Percentiles rank a stretch among this genome's conserved stretches.
These are phyloP conservation scores for Anniella stebbinsi DNA, from an alignment of 2,797 vertebrate species.

Conservation along the genomic window DNA sequence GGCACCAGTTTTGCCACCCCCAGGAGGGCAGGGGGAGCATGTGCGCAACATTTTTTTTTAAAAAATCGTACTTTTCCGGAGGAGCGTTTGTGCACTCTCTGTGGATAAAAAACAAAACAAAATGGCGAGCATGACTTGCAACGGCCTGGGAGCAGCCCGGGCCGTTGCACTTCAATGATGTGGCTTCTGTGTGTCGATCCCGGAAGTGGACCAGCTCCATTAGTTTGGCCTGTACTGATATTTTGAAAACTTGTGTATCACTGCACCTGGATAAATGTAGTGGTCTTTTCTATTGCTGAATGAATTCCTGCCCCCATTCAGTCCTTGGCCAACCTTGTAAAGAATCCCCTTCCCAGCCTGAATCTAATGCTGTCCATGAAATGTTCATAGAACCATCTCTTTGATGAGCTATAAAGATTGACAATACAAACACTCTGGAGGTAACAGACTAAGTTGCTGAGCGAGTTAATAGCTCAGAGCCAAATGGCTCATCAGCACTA, in stretches of 20 bases:
- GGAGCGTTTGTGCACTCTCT: too few relatives aligned
- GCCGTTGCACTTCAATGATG: too few relatives aligned
- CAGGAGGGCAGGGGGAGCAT: too few relatives aligned
- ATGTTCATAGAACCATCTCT: conserved; percentile 6
- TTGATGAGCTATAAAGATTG: conserved; percentile 13
- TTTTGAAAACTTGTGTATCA: neutral
- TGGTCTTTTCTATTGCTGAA: neutral
- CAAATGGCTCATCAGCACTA: conserved; percentile 3
- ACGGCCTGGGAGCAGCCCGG: too few relatives aligned
- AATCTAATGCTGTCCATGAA: neutral
- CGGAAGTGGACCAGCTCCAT: neutral
- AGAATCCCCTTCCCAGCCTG: neutral
- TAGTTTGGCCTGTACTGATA: neutral
- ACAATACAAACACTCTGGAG: neutral
- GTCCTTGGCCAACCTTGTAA: neutral
- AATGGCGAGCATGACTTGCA: too few relatives aligned
- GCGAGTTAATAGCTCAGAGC: conserved; percentile 8
- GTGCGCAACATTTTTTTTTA: too few relatives aligned
- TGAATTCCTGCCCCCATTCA: neutral
- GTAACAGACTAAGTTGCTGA: neutral
- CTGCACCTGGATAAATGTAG: neutral
- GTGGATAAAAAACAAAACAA: too few relatives aligned
- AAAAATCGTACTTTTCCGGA: too few relatives aligned
- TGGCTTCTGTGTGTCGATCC: too few relatives aligned
- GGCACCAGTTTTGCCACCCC: too few relatives aligned